Evolutionary conservation across 1,140 invertebrate genomes (phyloP).

Genomic region (Conus betulinus): DNA sequence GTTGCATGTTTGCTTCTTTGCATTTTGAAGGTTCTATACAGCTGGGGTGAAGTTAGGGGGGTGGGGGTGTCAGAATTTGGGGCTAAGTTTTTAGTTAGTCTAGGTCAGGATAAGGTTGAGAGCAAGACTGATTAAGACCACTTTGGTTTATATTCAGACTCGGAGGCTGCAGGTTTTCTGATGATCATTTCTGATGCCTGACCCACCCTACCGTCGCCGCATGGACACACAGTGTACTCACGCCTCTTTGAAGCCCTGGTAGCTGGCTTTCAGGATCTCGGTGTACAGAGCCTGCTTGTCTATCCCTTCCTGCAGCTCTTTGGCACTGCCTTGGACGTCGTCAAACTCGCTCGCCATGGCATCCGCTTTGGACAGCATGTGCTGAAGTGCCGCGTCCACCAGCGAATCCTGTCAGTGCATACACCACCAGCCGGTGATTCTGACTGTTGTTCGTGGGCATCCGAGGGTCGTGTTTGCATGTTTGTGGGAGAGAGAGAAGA

Average conservation of each 20-base stretch:
- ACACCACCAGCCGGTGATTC: not conserved
- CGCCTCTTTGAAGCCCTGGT: conserved; percentile 17
- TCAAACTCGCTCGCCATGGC: not conserved
- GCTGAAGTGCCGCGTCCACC: not conserved
- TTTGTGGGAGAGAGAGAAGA: not conserved
- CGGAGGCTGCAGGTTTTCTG: no score
- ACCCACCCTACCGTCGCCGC: no score
- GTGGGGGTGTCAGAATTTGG: no score
- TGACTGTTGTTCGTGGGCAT: not conserved
- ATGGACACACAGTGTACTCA: not conserved
- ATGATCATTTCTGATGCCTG: no score
- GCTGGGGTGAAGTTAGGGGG: no score
- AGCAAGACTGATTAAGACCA: no score
- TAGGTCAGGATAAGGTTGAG: no score
- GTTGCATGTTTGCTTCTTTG: no score
- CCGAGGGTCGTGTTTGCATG: no score
- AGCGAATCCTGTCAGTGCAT: not conserved
- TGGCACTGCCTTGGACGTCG: not conserved
- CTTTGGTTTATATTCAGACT: no score
- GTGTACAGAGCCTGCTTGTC: conserved; percentile 16
- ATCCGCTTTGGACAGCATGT: conserved; percentile 11
- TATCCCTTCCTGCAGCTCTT: not conserved
- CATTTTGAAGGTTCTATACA: no score
- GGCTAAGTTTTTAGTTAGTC: no score
- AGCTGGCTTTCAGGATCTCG: not conserved